A percentile compares a stretch with the other conserved stretches of the same genome.
These are phyloP conservation scores for Sciurus niger DNA, from an alignment of 2,113 vertebrate species.

Conservation along the genomic window DNA sequence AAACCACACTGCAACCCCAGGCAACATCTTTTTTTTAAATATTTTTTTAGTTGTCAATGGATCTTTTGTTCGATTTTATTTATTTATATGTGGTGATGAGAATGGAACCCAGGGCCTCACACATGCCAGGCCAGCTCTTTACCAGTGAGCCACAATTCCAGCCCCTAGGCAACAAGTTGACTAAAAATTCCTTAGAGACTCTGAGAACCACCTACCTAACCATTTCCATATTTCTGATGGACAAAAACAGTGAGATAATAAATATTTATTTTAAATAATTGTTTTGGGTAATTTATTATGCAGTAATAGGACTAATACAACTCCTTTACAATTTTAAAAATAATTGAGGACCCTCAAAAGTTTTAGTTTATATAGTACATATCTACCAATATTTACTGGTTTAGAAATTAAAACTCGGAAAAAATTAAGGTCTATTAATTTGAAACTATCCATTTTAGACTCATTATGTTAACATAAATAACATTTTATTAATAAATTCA, in stretches of 20 bases:
- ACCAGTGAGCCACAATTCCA: too few relatives aligned
- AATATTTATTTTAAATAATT: slow-evolving; percentile 45
- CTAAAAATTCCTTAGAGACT: neutral
- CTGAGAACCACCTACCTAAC: neutral
- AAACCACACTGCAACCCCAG: neutral
- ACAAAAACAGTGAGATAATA: slow-evolving; percentile 15
- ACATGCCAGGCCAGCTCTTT: too few relatives aligned
- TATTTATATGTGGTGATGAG: too few relatives aligned
- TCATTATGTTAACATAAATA: slow-evolving; percentile 1
- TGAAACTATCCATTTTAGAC: slow-evolving; percentile 31
- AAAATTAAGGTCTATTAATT: slow-evolving; percentile 8
- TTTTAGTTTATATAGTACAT: neutral
- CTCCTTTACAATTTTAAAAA: neutral
- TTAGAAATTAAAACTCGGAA: slow-evolving; percentile 38
- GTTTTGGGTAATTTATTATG: slow-evolving; percentile 11
- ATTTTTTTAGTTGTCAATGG: too few relatives aligned
- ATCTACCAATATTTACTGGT: neutral
- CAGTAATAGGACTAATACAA: neutral
- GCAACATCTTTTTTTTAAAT: neutral
- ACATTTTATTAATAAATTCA: slow-evolving; percentile 22
- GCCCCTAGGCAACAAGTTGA: neutral
- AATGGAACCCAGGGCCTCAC: too few relatives aligned
- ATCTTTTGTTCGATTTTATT: too few relatives aligned
- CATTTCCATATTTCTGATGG: neutral
- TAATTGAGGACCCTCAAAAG: neutral